Percentiles rank a stretch among this genome's conserved stretches.
phyloP scores from a whole-genome alignment of 2,797 vertebrate genomes.

The Acrocephalus scirpaceus region DNA sequence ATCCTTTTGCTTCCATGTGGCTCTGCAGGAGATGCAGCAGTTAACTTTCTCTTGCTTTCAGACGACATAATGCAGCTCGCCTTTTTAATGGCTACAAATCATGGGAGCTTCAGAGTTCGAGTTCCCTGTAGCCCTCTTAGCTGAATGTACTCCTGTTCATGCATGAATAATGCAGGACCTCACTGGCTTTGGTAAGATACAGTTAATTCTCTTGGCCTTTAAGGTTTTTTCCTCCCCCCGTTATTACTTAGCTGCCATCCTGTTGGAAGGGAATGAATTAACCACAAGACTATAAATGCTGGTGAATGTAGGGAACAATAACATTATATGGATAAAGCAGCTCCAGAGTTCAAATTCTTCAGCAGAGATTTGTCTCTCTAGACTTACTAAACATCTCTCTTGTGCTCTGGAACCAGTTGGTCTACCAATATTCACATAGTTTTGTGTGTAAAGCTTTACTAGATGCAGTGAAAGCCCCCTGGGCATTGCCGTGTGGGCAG shows the following conservation, averaged over 20 bases:
- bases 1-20: not conserved
- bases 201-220: slow-evolving; percentile 24
- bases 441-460: not conserved
- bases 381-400: not conserved
- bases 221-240: not conserved
- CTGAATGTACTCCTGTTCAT: not conserved
- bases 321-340: not conserved
- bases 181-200: not conserved
- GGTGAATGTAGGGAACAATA: not conserved
- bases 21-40: not conserved
- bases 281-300: not conserved
- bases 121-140: not conserved
- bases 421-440: not conserved
- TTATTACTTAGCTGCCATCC: not conserved
- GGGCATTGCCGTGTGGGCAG: fast-evolving
- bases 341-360: not conserved
- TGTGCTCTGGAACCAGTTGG: not conserved
- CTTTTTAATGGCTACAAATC: not conserved
- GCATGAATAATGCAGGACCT: slow-evolving; percentile 24
- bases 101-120: not conserved
- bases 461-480: not conserved
- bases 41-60: not conserved
- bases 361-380: not conserved
- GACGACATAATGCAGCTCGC: not conserved
- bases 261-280: not conserved